These are phyloP conservation scores for Calosoma granatense DNA, from an alignment of 1,140 invertebrate species.

Conservation along the genomic window DNA sequence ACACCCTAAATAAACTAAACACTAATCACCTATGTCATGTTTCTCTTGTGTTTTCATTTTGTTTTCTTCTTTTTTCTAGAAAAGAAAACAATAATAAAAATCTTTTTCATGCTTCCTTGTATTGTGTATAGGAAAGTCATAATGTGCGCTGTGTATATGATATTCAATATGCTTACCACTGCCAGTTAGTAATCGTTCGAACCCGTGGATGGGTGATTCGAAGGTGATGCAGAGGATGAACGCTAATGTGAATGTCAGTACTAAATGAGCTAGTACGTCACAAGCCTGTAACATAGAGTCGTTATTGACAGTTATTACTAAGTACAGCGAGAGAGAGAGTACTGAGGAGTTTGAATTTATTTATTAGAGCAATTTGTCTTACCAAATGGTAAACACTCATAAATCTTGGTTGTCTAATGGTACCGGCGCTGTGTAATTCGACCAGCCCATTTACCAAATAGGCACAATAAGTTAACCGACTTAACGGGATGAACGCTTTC, in stretches of 20 bases:
- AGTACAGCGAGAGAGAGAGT: too few relatives aligned
- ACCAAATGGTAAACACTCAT: constrained; percentile 40
- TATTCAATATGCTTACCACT: constrained; percentile 28
- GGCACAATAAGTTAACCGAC: constrained; percentile 58
- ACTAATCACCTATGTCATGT: too few relatives aligned
- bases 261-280: constrained; percentile 42
- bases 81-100: neutral
- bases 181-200: constrained; percentile 51
- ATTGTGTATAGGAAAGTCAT: too few relatives aligned
- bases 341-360: too few relatives aligned
- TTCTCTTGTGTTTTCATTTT: neutral
- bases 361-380: constrained; percentile 20
- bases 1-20: too few relatives aligned
- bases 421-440: constrained; percentile 47
- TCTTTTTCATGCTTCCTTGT: neutral
- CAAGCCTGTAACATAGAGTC: constrained; percentile 36
- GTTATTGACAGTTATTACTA: too few relatives aligned
- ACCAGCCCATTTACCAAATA: constrained; percentile 60
- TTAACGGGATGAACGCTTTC: constrained; percentile 51
- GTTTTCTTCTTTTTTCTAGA: neutral
- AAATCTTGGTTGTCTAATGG: constrained; percentile 41
- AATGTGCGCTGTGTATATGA: too few relatives aligned
- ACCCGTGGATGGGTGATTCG: constrained; percentile 57
- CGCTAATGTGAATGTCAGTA: constrained; percentile 49
- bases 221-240: constrained; percentile 52